Percentiles rank a stretch among this genome's conserved stretches.
Conservation (phyloP, 2,888 invertebrate genomes). For the Acanthosepion lycidas region DNA sequence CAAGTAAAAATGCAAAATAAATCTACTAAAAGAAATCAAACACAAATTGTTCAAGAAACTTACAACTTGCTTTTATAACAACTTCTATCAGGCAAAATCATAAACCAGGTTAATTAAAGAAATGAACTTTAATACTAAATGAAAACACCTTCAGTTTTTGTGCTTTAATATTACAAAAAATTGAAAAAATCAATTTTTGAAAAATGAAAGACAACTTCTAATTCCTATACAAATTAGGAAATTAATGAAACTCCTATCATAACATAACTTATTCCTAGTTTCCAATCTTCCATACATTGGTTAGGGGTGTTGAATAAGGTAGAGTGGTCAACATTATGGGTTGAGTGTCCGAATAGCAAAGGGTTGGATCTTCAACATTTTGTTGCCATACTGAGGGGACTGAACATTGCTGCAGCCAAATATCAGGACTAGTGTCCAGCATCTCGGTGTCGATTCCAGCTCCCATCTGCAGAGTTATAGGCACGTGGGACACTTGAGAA, state of each 20-base stretch:
- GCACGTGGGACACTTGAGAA: constrained; percentile 37
- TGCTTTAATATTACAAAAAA: background rate
- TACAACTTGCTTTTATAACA: background rate
- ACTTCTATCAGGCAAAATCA: background rate
- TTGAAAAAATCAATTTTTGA: background rate
- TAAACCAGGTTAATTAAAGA: background rate
- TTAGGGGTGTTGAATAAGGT: background rate
- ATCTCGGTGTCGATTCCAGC: constrained; percentile 37
- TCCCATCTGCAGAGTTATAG: constrained; percentile 16
- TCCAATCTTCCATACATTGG: constrained; percentile 23
- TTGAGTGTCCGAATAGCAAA: constrained; percentile 36
- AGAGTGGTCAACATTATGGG: constrained; percentile 35
- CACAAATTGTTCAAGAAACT: background rate
- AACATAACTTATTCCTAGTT: background rate
- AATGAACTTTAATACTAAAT: background rate
- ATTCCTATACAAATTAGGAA: background rate
- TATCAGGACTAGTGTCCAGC: constrained; percentile 40
- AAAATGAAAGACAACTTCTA: background rate
- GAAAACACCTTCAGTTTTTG: background rate
- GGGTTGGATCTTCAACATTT: constrained; percentile 25
- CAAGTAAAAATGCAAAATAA: background rate
- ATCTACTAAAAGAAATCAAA: background rate
- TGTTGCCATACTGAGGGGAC: constrained; percentile 2
- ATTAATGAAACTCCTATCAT: background rate
- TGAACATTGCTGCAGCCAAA: constrained; percentile 38